Base-by-base conservation (phyloP, 1,140 invertebrate genomes). In the Harpegnathos saltator region DNA sequence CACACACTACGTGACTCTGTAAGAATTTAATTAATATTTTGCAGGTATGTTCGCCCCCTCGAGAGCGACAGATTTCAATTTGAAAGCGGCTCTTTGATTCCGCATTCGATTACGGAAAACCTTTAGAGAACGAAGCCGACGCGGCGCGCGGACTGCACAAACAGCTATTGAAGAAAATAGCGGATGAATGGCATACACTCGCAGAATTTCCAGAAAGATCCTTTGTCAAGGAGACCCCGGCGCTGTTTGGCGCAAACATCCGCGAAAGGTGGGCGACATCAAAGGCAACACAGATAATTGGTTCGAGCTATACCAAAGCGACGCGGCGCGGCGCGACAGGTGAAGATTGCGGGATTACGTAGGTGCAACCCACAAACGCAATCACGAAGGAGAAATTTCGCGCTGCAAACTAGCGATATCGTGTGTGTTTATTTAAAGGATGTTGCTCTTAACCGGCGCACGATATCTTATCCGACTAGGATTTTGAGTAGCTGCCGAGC, bases 201-300 rank as follows among this genome's bases (percentile, higher is more conserved):
- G 59, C 66, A 83, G 19, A 83, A 88, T 88, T 85, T 82, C 48
- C 71, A 85, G 87, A 87, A 88, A 82, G 86, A 83, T 74, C 87
- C 86, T 89, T 88, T 89, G 83, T 89, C 86, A 69, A 82, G 68
- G 72, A 77, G 68, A 74, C 33, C 63, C 56, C 65, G 63, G 24
- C 52, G 71, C 26, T 85, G 84, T 80, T 88, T 83, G 87, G 72
- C 22, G 84, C 71, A 83, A 85, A 89, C 87, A 85, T 72, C 62
- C 84, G 68, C 68, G 78, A 59, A 85, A 83, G 78, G 69, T 89
- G 78, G 68, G 38, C 62, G 73, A 85, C 87, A 88, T 89, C 86
- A 89, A 89, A 89, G 86, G 86, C 83, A 85, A 83, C 72, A 68
- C 26, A 77, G 87, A 89, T 89, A 89, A 89, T 89, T 89, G 87